phyloP scores from a whole-genome alignment of 1,140 invertebrate species.

The Drosophila eugracilis region DNA sequence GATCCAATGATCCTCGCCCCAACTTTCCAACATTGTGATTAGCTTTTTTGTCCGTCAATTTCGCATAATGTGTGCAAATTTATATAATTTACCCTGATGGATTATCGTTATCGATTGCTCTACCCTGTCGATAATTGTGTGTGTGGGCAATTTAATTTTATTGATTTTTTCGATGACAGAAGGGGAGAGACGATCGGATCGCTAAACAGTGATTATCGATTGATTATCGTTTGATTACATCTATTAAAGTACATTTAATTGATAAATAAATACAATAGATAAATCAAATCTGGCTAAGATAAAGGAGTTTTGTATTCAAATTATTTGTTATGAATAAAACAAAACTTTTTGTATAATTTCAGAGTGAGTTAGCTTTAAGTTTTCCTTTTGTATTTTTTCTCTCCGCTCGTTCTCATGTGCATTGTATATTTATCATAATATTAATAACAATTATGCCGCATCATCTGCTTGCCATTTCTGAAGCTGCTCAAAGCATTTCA shows the following conservation, averaged over 20 bases:
- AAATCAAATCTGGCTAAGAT: no score
- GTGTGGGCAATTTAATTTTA: constrained; percentile 44
- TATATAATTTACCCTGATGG: constrained; percentile 49
- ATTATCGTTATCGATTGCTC: constrained; percentile 54
- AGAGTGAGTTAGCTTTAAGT: background rate
- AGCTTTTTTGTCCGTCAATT: constrained; percentile 33
- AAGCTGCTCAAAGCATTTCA: constrained; percentile 36
- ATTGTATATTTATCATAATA: constrained; percentile 19
- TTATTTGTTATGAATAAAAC: no score
- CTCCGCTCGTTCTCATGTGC: background rate
- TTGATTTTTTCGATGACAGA: constrained; percentile 44
- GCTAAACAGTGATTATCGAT: constrained; percentile 19
- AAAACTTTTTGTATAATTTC: background rate
- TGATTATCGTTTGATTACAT: constrained; percentile 13
- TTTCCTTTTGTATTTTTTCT: no score
- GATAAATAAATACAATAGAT: constrained; percentile 6
- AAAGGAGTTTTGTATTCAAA: no score
- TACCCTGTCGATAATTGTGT: constrained; percentile 42
- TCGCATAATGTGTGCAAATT: constrained; percentile 60
- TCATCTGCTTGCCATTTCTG: constrained; percentile 34
- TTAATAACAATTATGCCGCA: constrained; percentile 39
- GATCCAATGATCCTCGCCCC: background rate
- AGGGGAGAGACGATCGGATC: background rate
- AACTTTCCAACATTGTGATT: constrained; percentile 39
- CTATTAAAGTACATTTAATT: constrained; percentile 16